These are phyloP conservation scores for Heterotis niloticus DNA, from an alignment of 2,113 vertebrate species.

Conservation along the genomic window DNA sequence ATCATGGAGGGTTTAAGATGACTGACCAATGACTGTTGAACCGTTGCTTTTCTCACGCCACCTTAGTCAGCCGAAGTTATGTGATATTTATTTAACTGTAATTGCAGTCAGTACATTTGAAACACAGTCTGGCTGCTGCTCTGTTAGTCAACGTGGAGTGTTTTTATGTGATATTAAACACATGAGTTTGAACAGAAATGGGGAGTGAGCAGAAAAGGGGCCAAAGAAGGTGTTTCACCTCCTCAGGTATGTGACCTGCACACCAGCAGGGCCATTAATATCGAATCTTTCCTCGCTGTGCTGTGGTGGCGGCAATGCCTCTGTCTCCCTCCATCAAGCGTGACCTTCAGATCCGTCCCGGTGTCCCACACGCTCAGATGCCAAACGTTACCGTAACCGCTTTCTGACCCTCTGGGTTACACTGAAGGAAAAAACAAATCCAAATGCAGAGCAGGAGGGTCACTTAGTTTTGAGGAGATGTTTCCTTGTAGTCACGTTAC, in stretches of 20 bases:
- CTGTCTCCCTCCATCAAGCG: no score
- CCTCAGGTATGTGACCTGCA: neutral
- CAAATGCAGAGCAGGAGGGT: no score
- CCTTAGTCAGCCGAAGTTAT: neutral
- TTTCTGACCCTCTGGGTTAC: neutral
- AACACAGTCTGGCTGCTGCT: slow-evolving; percentile 7
- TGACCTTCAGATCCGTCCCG: no score
- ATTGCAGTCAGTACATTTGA: neutral
- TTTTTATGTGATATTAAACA: neutral
- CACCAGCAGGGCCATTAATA: neutral
- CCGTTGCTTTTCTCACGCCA: neutral
- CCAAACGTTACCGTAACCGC: neutral
- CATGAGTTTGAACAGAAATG: neutral
- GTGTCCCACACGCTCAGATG: neutral
- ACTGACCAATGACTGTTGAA: slow-evolving; percentile 18
- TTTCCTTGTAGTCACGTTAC: no score
- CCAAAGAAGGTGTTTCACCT: no score
- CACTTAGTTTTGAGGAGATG: no score
- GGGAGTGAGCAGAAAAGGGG: no score
- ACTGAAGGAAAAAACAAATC: neutral
- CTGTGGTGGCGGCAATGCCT: no score
- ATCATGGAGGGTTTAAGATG: slow-evolving; percentile 5
- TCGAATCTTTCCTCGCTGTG: neutral
- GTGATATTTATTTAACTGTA: neutral
- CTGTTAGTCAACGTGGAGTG: neutral